Evolutionary conservation across 2,888 invertebrate species (phyloP).

Genomic region (Drosophila subsilvestris): DNA sequence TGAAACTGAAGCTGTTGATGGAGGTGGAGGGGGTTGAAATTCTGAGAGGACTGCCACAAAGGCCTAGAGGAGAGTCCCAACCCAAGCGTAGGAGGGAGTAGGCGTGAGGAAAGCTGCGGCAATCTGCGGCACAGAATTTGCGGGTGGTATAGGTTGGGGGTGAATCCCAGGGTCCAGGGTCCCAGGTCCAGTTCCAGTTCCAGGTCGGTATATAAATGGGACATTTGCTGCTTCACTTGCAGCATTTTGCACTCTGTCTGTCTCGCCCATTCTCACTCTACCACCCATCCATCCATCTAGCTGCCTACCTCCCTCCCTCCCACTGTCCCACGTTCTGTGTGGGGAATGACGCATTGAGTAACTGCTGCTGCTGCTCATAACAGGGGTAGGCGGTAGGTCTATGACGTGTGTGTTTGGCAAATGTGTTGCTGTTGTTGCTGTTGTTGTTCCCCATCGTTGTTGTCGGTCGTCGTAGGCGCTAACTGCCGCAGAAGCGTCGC

Average conservation of each 20-base stretch:
- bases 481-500: slow-evolving; percentile 45
- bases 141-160: too few species aligned
- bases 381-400: neutral
- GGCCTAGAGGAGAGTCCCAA: too few species aligned
- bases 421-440: neutral
- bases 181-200: neutral
- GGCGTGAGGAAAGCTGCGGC: neutral
- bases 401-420: neutral
- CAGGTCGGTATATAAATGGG: neutral
- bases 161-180: neutral
- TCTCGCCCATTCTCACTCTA: neutral
- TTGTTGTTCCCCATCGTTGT: neutral
- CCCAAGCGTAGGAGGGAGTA: neutral
- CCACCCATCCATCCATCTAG: too few species aligned
- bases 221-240: neutral
- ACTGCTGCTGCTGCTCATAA: neutral
- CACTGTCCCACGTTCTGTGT: neutral
- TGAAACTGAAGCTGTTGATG: neutral
- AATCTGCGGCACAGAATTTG: neutral
- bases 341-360: neutral
- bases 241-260: neutral
- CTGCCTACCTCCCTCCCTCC: too few species aligned
- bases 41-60: neutral
- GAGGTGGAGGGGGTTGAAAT: neutral
- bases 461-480: slow-evolving; percentile 48